phyloP scores from a whole-genome alignment of 2,888 invertebrate genomes.

The Ceramica pisi region DNA sequence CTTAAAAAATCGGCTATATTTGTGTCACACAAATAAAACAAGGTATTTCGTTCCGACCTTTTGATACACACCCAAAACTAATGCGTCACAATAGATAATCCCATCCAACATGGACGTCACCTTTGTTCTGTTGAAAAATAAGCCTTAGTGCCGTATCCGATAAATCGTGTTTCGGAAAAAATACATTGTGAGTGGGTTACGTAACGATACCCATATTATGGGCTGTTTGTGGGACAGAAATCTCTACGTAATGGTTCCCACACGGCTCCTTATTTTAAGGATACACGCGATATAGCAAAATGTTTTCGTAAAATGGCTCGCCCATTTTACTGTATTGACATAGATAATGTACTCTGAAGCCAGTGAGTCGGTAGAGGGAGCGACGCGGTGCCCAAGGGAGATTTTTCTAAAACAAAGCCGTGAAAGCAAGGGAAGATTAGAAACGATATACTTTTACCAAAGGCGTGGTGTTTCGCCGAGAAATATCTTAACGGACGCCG shows the following conservation, averaged over 20 bases:
- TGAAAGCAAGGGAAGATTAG: constrained; percentile 83
- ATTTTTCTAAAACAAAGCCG: constrained; percentile 84
- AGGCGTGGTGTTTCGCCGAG: constrained; percentile 71
- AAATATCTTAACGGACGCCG: constrained; percentile 75
- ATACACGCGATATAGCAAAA: constrained; percentile 86
- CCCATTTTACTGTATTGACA: constrained; percentile 86
- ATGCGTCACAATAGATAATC: constrained; percentile 59
- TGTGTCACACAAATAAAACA: constrained; percentile 36
- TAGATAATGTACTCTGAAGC: constrained; percentile 84
- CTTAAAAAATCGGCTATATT: constrained; percentile 40
- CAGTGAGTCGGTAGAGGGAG: constrained; percentile 70
- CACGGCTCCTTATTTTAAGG: constrained; percentile 83
- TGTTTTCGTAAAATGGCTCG: constrained; percentile 86
- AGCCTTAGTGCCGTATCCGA: constrained; percentile 55
- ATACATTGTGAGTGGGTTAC: constrained; percentile 64
- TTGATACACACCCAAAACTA: constrained; percentile 47
- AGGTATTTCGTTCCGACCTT: constrained; percentile 31
- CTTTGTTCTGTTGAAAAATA: constrained; percentile 60
- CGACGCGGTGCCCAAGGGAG: constrained; percentile 76
- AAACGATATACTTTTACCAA: constrained; percentile 80
- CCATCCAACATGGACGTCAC: constrained; percentile 51
- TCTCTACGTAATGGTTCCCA: constrained; percentile 85
- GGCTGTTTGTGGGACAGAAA: constrained; percentile 80
- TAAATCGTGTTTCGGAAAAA: constrained; percentile 70
- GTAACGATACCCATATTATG: constrained; percentile 73